Percentiles rank a stretch among this genome's conserved stretches.
Conservation (phyloP, 2,113 vertebrate species). For the Cottus gobio region DNA sequence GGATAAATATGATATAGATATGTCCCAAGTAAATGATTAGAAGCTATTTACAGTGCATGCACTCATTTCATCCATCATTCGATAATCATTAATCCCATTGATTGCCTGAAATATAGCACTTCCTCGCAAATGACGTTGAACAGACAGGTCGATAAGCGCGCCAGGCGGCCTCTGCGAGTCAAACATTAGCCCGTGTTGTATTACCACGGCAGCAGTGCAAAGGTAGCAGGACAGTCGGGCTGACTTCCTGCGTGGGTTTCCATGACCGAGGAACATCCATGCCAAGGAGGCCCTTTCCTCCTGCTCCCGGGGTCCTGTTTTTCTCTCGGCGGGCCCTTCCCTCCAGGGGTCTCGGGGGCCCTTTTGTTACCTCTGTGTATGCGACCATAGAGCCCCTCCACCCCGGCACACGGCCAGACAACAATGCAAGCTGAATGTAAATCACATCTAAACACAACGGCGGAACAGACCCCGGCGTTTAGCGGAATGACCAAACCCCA, state of each 20-base stretch:
- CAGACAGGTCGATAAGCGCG: slow-evolving; percentile 41
- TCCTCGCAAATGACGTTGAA: background rate
- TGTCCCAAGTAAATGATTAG: background rate
- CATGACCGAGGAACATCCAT: slow-evolving; percentile 54
- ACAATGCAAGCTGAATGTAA: slow-evolving; percentile 54
- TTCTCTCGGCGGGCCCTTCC: slow-evolving; percentile 54
- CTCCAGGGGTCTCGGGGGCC: slow-evolving; percentile 66
- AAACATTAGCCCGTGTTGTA: slow-evolving; percentile 69
- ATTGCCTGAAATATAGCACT: slow-evolving; percentile 8
- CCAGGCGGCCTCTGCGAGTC: slow-evolving; percentile 29
- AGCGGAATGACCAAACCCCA: slow-evolving; percentile 1
- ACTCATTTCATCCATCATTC: slow-evolving; percentile 1
- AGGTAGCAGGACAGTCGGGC: slow-evolving; percentile 18
- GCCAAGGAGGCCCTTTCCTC: slow-evolving; percentile 64
- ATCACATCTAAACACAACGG: slow-evolving; percentile 45
- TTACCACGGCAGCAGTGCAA: slow-evolving; percentile 5
- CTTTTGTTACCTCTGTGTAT: slow-evolving; percentile 72
- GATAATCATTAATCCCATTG: slow-evolving; percentile 29
- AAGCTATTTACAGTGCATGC: slow-evolving; percentile 3
- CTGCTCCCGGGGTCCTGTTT: slow-evolving; percentile 51
- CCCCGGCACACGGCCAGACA: slow-evolving; percentile 59
- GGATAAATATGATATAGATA: background rate
- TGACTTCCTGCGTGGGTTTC: slow-evolving; percentile 58
- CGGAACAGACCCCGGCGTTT: slow-evolving; percentile 22
- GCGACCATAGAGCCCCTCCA: slow-evolving; percentile 54